These are phyloP conservation scores for Mesembrinibis cayennensis DNA, from an alignment of 2,113 vertebrate species.

Conservation along the genomic window DNA sequence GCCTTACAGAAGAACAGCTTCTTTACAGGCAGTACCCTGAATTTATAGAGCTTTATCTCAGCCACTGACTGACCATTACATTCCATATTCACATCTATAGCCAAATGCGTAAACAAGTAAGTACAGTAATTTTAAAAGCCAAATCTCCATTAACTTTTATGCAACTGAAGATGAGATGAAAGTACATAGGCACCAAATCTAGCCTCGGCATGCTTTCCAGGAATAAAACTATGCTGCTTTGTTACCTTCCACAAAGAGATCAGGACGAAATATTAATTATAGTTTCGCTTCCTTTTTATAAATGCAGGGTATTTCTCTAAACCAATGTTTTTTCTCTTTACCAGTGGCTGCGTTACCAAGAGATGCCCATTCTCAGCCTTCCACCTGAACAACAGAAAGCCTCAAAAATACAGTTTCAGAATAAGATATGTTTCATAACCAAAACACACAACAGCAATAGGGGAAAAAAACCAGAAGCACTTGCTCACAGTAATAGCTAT, in stretches of 20 bases:
- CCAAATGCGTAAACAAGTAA: conserved; percentile 56
- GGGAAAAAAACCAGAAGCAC: neutral
- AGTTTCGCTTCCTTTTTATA: neutral
- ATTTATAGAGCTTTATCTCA: conserved; percentile 59
- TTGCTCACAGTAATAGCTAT: conserved; percentile 58
- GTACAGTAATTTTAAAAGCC: conserved; percentile 7
- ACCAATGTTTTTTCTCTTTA: neutral
- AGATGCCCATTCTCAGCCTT: neutral
- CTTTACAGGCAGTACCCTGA: conserved; percentile 20
- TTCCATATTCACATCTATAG: conserved; percentile 15
- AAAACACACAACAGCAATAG: neutral
- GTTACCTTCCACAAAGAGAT: neutral
- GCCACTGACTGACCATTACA: conserved; percentile 25
- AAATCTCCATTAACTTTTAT: conserved; percentile 36
- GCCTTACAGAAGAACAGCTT: conserved; percentile 25
- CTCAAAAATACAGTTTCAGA: neutral
- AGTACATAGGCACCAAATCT: neutral
- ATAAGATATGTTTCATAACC: neutral
- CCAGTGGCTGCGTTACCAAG: neutral
- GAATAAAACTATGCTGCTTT: neutral
- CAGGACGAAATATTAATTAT: neutral
- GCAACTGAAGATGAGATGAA: neutral
- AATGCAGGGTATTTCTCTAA: neutral
- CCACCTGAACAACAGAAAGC: neutral
- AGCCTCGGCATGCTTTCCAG: neutral